Evolutionary conservation across 2,888 invertebrate genomes (phyloP), one percentile per base, ranked within the genome.

Genomic region (Phania funesta): DNA sequence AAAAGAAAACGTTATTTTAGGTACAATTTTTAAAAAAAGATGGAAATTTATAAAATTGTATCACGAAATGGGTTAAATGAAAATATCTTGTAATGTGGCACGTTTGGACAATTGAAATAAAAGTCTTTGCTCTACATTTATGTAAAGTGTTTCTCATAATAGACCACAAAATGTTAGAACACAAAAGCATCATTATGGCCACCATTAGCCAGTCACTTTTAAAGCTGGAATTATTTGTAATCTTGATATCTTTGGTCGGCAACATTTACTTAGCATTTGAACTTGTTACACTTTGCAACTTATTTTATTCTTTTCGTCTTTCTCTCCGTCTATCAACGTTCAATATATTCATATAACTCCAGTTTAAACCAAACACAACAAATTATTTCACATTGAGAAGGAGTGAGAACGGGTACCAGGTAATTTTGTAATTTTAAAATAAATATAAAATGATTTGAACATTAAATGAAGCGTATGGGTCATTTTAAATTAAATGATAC

Each of bases 401-500:
- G 46, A 74, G 73, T 60, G 44, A 54, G 54, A 54, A 60, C 54
- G 32, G 41, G 11, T 46, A 54, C 65, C 48, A 44, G 50, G 58
- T 58, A 73, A 79, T 79, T 79, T 73, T 65, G 58, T 58, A 78
- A 71, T 78, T 78, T 58, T 71, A 58, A 71, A 64, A 75, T 62
- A 54, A 62, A 75, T 62, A 26, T 35, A 24, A 75, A 82, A 78
- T 78, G 70, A 74, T 64, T 65, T 46, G 46, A 29, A 65, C 74
- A 65, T 82, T 70, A 82, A 82, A 78, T 70, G 74, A 52, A 52
- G 52, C 58, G 78, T 65, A 78, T 65, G 82, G 82, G 74, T 82
- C 82, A 82, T 82, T 82, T 82, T 65, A 82, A 82, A 82, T 82
- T 82, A 78, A 82, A 82, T 75, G 82, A 38, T 56, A 24, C 18